Percentiles rank a stretch among this genome's conserved stretches.
phyloP scores from a whole-genome alignment of 1,140 invertebrate genomes.

The Mylabris phalerata region DNA sequence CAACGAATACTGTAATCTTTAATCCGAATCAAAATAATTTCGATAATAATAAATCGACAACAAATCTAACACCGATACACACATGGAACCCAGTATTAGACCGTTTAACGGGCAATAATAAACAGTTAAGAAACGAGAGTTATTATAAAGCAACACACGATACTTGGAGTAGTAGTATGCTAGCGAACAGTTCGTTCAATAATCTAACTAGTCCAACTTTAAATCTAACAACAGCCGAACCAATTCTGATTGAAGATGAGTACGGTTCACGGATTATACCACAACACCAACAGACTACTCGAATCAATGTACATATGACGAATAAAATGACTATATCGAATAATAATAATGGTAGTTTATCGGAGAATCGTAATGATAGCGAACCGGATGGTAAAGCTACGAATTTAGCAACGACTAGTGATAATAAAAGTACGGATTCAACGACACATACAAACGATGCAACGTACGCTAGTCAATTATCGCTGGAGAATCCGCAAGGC shows the following conservation, averaged over 20 bases:
- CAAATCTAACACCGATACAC: constrained; percentile 35
- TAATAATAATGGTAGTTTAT: constrained; percentile 3
- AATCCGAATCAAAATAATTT: constrained; percentile 44
- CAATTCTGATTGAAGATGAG: constrained; percentile 67
- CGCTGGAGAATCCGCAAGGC: constrained; percentile 61
- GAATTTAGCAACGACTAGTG: constrained; percentile 23
- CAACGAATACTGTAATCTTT: constrained; percentile 57
- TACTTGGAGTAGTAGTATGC: constrained; percentile 47
- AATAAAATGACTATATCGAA: constrained; percentile 25
- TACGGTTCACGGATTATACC: constrained; percentile 44
- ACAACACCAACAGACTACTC: constrained; percentile 23
- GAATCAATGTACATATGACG: constrained; percentile 29
- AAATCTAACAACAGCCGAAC: constrained; percentile 48
- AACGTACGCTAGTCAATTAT: constrained; percentile 71
- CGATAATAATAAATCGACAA: constrained; percentile 8
- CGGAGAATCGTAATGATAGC: constrained; percentile 37
- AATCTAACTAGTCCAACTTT: constrained; percentile 45
- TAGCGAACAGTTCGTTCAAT: constrained; percentile 37
- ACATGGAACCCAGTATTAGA: constrained; percentile 75
- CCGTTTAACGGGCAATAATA: constrained; percentile 60
- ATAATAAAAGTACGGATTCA: constrained; percentile 32
- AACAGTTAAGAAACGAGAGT: constrained; percentile 68
- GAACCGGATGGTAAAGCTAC: constrained; percentile 38
- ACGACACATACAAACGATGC: constrained; percentile 46
- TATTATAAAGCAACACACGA: constrained; percentile 71